phyloP scores from a whole-genome alignment of 1,140 invertebrate species.

The Drosophila auraria region DNA sequence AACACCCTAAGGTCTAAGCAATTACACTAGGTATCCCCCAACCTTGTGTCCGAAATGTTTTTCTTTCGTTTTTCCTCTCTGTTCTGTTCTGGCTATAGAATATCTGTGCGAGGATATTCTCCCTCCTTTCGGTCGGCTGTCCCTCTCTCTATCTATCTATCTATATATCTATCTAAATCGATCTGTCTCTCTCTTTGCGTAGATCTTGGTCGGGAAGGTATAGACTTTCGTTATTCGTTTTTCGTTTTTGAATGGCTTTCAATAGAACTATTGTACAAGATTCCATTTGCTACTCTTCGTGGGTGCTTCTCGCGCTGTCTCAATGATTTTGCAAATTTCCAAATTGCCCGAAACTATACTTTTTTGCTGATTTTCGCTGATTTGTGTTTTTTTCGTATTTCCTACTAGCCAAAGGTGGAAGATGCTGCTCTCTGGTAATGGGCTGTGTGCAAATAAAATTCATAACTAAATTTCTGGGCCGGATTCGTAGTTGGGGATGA shows the following conservation, averaged over 20 bases:
- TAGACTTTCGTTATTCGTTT: neutral
- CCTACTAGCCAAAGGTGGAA: constrained; percentile 52
- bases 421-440: constrained; percentile 33
- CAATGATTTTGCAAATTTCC: constrained; percentile 80
- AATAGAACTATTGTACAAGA: constrained; percentile 84
- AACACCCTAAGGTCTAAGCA: constrained; percentile 77
- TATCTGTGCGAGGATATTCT: constrained; percentile 17
- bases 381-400: constrained; percentile 5
- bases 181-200: constrained; percentile 58
- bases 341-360: constrained; percentile 69
- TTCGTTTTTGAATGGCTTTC: constrained; percentile 55
- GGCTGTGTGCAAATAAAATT: constrained; percentile 51
- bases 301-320: constrained; percentile 65
- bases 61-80: constrained; percentile 22
- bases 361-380: neutral
- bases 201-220: constrained; percentile 31
- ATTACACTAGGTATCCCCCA: constrained; percentile 85
- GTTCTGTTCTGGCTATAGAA: constrained; percentile 32
- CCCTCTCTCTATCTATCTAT: constrained; percentile 25
- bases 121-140: constrained; percentile 18
- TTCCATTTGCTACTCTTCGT: constrained; percentile 80
- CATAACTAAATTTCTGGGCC: constrained; percentile 65
- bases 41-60: constrained; percentile 72
- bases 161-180: constrained; percentile 18
- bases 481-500: constrained; percentile 5